phyloP scores from a whole-genome alignment of 2,113 vertebrate species.

The Anarrhichthys ocellatus region DNA sequence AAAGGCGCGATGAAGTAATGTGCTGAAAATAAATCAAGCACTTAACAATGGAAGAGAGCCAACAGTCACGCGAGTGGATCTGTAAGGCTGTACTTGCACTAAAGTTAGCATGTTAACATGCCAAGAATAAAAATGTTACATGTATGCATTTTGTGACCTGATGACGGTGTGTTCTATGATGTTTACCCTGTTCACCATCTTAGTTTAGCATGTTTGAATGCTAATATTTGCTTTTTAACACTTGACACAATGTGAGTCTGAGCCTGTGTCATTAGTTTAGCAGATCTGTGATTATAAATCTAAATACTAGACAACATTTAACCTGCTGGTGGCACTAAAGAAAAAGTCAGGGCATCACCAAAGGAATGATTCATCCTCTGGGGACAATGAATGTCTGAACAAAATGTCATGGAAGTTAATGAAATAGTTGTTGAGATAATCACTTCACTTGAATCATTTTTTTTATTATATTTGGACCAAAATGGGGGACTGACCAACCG shows the following conservation, averaged over 20 bases:
- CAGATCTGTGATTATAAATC: neutral
- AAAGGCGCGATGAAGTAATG: conserved; percentile 4
- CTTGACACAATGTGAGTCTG: neutral
- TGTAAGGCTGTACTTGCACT: neutral
- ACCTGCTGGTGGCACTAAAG: neutral
- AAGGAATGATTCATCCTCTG: neutral
- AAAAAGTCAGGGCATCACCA: neutral
- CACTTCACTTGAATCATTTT: neutral
- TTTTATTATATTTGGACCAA: neutral
- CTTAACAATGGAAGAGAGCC: neutral
- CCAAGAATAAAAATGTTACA: neutral
- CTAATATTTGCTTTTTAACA: neutral
- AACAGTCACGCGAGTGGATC: neutral
- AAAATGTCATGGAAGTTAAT: neutral
- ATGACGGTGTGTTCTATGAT: neutral
- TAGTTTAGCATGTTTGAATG: neutral
- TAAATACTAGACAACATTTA: no score
- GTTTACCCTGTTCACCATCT: neutral
- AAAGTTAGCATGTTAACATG: neutral
- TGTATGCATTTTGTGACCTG: neutral
- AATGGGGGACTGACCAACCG: neutral
- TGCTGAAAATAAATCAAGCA: neutral
- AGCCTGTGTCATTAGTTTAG: neutral
- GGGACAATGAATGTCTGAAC: neutral
- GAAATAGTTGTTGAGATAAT: neutral